phyloP scores from a whole-genome alignment of 2,888 invertebrate genomes.

The Meliscaeva auricollis region DNA sequence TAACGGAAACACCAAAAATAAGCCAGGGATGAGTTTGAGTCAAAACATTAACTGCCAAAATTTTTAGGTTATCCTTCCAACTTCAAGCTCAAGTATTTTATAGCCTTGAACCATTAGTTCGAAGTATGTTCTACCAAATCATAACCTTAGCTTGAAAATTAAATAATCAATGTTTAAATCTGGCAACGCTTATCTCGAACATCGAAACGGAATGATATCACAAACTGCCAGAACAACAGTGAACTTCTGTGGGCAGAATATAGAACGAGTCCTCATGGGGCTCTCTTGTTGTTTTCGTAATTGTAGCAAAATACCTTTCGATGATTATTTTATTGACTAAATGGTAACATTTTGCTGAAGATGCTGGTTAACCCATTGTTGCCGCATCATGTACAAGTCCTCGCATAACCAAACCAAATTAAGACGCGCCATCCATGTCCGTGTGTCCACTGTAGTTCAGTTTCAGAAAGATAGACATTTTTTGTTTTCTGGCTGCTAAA shows the following conservation, averaged over 20 bases:
- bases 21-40: too few relatives aligned
- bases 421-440: slow-evolving; percentile 55
- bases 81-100: too few relatives aligned
- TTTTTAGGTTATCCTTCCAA: too few relatives aligned
- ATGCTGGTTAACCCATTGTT: slow-evolving; percentile 67
- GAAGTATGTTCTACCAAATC: too few relatives aligned
- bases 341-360: slow-evolving; percentile 60
- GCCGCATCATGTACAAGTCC: slow-evolving; percentile 49
- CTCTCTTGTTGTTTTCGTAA: slow-evolving; percentile 36
- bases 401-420: slow-evolving; percentile 70
- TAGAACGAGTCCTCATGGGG: slow-evolving; percentile 38
- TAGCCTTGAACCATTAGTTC: too few relatives aligned
- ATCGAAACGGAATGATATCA: too few relatives aligned
- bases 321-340: slow-evolving; percentile 74
- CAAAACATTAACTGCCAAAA: too few relatives aligned
- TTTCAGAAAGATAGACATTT: too few relatives aligned
- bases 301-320: slow-evolving; percentile 68
- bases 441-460: slow-evolving; percentile 12
- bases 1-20: too few relatives aligned
- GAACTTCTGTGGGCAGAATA: slow-evolving; percentile 32
- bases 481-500: background rate
- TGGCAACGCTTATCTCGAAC: background rate
- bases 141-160: too few relatives aligned
- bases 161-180: too few relatives aligned
- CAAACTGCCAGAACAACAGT: background rate